These are phyloP conservation scores for Entelurus aequoreus DNA, from an alignment of 2,113 vertebrate species.

Conservation along the genomic window DNA sequence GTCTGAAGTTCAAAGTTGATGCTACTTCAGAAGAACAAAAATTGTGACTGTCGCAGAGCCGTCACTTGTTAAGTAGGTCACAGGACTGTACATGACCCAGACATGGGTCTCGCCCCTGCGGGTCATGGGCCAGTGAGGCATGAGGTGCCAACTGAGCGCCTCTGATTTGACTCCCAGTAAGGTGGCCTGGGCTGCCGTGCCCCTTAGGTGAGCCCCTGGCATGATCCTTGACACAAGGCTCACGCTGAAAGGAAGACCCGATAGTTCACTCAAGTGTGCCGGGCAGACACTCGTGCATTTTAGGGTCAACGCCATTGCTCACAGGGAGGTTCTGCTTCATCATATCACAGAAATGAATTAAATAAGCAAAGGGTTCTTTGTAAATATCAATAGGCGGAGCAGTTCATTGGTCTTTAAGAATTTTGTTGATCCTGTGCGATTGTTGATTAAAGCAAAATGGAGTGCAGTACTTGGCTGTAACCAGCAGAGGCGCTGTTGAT, in stretches of 20 bases:
- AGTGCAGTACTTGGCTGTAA: too few species aligned
- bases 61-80: conserved; percentile 70
- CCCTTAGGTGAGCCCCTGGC: conserved; percentile 47
- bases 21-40: conserved; percentile 22
- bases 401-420: too few species aligned
- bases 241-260: conserved; percentile 27
- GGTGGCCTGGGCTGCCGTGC: conserved; percentile 48
- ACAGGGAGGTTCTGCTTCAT: too few species aligned
- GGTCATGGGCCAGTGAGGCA: conserved; percentile 85
- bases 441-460: too few species aligned
- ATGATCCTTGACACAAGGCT: conserved; percentile 41
- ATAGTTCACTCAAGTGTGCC: conserved; percentile 29
- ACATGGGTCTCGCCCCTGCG: conserved; percentile 77
- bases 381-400: too few species aligned
- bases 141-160: conserved; percentile 72
- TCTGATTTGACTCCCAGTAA: conserved; percentile 68
- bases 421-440: too few species aligned
- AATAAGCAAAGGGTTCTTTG: too few species aligned
- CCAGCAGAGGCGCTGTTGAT: too few species aligned
- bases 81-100: conserved; percentile 73
- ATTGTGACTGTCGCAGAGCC: conserved; percentile 69
- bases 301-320: neutral
- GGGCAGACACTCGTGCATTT: conserved; percentile 18
- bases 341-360: too few species aligned
- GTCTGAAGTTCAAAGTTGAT: conserved; percentile 42